phyloP scores from a whole-genome alignment of 2,888 invertebrate genomes.

The Cremastobaeus sp. region DNA sequence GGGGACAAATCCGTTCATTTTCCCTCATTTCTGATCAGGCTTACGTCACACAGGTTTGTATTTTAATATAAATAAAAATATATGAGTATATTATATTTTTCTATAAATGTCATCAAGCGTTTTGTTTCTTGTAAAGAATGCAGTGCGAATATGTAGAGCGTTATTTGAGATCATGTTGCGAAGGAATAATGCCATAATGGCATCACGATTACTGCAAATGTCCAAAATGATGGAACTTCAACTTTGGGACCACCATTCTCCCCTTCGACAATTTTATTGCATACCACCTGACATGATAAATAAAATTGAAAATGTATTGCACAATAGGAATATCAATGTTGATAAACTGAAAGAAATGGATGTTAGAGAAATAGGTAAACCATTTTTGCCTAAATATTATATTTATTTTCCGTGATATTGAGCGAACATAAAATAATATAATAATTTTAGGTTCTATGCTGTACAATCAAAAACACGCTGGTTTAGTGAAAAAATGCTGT shows the following conservation, averaged over 20 bases:
- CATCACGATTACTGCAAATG: constrained; percentile 89
- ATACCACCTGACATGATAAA: constrained; percentile 88
- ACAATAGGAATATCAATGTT: too few relatives aligned
- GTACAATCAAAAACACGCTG: constrained; percentile 87
- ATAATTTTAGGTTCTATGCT: constrained; percentile 82
- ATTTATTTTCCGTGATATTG: too few relatives aligned
- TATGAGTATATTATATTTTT: too few relatives aligned
- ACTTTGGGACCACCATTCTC: constrained; percentile 92
- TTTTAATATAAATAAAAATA: too few relatives aligned
- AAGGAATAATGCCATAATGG: constrained; percentile 93
- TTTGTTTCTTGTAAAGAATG: constrained; percentile 84
- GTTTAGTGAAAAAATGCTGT: constrained; percentile 88
- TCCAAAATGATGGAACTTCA: constrained; percentile 96
- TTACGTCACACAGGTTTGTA: constrained; percentile 46
- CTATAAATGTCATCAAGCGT: constrained; percentile 67
- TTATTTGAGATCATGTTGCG: constrained; percentile 95
- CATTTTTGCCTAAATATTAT: neutral
- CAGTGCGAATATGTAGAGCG: constrained; percentile 92
- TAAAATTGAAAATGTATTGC: constrained; percentile 91
- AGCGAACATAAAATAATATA: neutral
- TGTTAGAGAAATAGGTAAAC: constrained; percentile 87
- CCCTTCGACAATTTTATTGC: constrained; percentile 90
- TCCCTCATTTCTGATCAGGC: constrained; percentile 91
- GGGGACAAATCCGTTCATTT: constrained; percentile 88
- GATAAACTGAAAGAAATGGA: constrained; percentile 92